phyloP scores from a whole-genome alignment of 1,140 invertebrate genomes.

The Ericerus pela region DNA sequence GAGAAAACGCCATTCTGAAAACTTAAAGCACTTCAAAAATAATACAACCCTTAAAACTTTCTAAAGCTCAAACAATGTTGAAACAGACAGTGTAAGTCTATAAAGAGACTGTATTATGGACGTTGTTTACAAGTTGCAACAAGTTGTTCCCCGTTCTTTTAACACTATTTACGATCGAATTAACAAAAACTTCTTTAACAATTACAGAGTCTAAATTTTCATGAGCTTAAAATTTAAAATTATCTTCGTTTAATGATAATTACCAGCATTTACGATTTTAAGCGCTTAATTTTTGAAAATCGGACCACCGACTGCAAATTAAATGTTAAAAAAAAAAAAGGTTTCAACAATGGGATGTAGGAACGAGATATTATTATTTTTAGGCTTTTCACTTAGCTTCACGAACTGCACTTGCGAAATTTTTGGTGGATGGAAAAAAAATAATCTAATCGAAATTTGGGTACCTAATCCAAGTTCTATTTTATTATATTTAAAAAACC shows the following conservation, averaged over 20 bases:
- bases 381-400: no score
- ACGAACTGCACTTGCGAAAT: no score
- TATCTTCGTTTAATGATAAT: slow-evolving; percentile 10
- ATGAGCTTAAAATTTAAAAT: slow-evolving; percentile 10
- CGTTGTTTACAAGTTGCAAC: slow-evolving; percentile 11
- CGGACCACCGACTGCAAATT: no score
- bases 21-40: slow-evolving; percentile 11
- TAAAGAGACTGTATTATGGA: slow-evolving; percentile 12
- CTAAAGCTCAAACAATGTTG: slow-evolving; percentile 6
- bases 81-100: slow-evolving; percentile 9
- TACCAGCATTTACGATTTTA: slow-evolving; percentile 2
- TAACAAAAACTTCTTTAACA: slow-evolving; percentile 11
- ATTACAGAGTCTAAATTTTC: slow-evolving; percentile 3
- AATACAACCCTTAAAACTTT: slow-evolving; percentile 12
- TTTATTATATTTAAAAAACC: no score
- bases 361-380: no score
- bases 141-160: slow-evolving; percentile 10
- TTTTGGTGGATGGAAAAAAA: no score
- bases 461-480: no score
- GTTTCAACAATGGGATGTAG: no score
- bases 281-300: slow-evolving; percentile 1
- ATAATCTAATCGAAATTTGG: no score
- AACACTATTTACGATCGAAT: slow-evolving; percentile 12
- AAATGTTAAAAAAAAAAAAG: no score
- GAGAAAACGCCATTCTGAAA: slow-evolving; percentile 3